Evolutionary conservation across 2,113 vertebrate species (phyloP), one percentile per base, ranked within the genome.

Genomic region (Elachura formosa): DNA sequence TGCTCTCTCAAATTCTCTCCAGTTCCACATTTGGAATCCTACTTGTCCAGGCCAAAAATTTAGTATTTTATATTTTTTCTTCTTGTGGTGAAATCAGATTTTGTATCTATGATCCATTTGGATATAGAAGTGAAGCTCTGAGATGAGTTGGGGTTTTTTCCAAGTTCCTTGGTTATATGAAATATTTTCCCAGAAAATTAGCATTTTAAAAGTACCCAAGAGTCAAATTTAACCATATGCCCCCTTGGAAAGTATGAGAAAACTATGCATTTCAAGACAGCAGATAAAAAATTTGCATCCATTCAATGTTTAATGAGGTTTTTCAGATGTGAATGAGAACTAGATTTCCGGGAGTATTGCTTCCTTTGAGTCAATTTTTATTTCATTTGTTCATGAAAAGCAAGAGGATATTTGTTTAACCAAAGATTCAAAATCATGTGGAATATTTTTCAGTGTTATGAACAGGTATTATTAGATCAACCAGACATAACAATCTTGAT

Each of bases 301-400:
- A 67, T 61, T 52, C 49, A 69, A 17, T 68, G 34, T 61, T 49
- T 86, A 41, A 83, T 54, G 29, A 85, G 5, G 78, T 89, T 94
- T 94, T 95, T 93, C 64, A 93, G 75, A 29, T 17, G 12, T 63
- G 66, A 87, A 74, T 66, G 41, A 72, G 95, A 92, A 94, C 21
- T 72, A 5, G 38, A 58, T 94, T 90, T 94, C 58, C 28, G 11
- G 33, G 55, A 84, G 10, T 63, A 78, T 55, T 90, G 23, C 67
- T 95, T 92, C 38, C 46, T 91, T 31, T 75, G 19, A 91, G 87
- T 45, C 5, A 77, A 8, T 91, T 45, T 93, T 69, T 14, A 23
- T 87, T 97, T 96, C 64, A 45, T 45, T 90, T 86, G 5, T 84
- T 95, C 67, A 48, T 84, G 83, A 91, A 74, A 89, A 85, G 61